Conservation (phyloP, 2,888 invertebrate genomes). For the Aleiodes alternator region DNA sequence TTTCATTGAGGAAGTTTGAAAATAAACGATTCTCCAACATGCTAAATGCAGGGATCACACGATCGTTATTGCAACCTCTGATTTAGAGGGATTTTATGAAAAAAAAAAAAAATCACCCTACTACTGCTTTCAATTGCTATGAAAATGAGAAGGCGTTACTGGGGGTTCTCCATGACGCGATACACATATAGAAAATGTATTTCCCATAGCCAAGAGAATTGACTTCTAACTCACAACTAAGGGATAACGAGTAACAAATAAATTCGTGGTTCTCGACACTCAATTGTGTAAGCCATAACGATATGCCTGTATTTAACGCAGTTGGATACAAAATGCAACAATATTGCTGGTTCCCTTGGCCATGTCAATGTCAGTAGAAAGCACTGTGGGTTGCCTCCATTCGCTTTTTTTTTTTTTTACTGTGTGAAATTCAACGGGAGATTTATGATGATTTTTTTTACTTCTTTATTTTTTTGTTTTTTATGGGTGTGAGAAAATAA, state of each 20-base stretch:
- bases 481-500: neutral
- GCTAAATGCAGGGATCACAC: conserved; percentile 32
- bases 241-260: conserved; percentile 51
- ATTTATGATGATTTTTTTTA: conserved; percentile 32
- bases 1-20: neutral
- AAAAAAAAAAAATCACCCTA: conserved; percentile 44
- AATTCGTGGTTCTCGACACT: conserved; percentile 57
- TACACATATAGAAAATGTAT: conserved; percentile 19
- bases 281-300: conserved; percentile 51
- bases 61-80: conserved; percentile 51
- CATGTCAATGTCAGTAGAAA: conserved; percentile 25
- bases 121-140: conserved; percentile 47
- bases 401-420: conserved; percentile 16
- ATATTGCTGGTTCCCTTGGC: conserved; percentile 41
- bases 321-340: conserved; percentile 49
- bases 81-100: conserved; percentile 31
- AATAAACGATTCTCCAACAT: conserved; percentile 27
- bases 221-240: conserved; percentile 15
- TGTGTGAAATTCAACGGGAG: conserved; percentile 45
- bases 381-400: conserved; percentile 22
- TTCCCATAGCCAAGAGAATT: conserved; percentile 39
- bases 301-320: conserved; percentile 58
- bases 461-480: conserved; percentile 14
- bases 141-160: conserved; percentile 46
- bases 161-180: conserved; percentile 37